A percentile compares a stretch with the other conserved stretches of the same genome.
Conservation (phyloP, 2,888 invertebrate species). For the Gortyna flavago region DNA sequence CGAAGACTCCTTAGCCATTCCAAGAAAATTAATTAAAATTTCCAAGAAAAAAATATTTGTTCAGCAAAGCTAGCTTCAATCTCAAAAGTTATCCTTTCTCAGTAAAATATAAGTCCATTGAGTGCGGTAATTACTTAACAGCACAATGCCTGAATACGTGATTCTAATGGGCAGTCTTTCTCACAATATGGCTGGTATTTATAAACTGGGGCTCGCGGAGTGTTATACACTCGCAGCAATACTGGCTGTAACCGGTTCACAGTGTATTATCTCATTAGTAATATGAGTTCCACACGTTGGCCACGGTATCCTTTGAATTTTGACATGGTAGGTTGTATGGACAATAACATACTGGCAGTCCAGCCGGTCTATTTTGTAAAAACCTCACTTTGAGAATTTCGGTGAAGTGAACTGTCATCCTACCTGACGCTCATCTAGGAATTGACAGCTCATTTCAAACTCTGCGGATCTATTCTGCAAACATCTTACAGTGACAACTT, state of each 20-base stretch:
- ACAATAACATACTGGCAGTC: neutral
- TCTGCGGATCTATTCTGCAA: neutral
- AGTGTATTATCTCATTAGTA: constrained; percentile 51
- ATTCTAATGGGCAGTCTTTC: constrained; percentile 72
- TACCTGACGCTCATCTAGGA: neutral
- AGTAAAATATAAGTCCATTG: constrained; percentile 49
- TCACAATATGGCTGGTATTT: constrained; percentile 76
- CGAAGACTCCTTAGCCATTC: neutral
- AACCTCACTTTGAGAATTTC: neutral
- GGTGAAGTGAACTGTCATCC: neutral
- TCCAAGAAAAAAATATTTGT: constrained; percentile 17
- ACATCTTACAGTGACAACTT: no score
- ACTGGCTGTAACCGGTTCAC: constrained; percentile 71
- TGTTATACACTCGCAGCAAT: constrained; percentile 67
- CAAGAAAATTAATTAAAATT: constrained; percentile 3
- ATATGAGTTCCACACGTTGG: constrained; percentile 42
- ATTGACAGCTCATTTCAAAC: neutral
- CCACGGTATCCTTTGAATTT: constrained; percentile 38
- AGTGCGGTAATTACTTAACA: constrained; percentile 48
- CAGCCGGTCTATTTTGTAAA: no score
- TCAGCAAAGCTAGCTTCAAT: constrained; percentile 23
- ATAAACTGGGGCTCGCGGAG: constrained; percentile 71
- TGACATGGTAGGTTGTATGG: constrained; percentile 10
- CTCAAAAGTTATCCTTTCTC: constrained; percentile 41
- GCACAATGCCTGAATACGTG: constrained; percentile 71